These are phyloP conservation scores for Steinernema hermaphroditum DNA, from an alignment of 2,888 invertebrate species.

Conservation along the genomic window DNA sequence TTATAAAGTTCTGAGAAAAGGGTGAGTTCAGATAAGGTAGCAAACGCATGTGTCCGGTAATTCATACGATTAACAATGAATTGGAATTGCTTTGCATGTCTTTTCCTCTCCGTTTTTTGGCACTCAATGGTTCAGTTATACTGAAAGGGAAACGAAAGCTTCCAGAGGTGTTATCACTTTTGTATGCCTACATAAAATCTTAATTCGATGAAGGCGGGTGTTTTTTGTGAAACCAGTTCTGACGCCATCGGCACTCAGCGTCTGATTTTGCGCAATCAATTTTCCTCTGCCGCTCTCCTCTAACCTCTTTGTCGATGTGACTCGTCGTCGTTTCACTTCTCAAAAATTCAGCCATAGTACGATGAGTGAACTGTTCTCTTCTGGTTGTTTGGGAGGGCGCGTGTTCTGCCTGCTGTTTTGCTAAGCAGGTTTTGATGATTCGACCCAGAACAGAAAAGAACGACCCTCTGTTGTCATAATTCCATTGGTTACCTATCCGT, in stretches of 20 bases:
- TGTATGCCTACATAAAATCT: no score
- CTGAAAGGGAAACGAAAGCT: no score
- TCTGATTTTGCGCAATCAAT: slow-evolving; percentile 31
- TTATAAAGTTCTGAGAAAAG: no score
- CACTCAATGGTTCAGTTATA: no score
- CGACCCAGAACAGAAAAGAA: slow-evolving; percentile 22
- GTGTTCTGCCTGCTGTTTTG: slow-evolving; percentile 18
- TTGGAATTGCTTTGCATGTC: no score
- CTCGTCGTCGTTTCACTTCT: slow-evolving; percentile 21
- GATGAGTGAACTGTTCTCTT: not conserved
- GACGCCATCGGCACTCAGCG: slow-evolving; percentile 12
- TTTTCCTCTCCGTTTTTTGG: no score
- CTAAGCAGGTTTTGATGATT: slow-evolving; percentile 28
- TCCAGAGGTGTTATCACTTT: no score
- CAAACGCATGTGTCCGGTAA: no score
- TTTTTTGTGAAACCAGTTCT: slow-evolving; percentile 20
- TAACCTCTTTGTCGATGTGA: slow-evolving; percentile 17
- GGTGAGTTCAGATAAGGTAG: no score
- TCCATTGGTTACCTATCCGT: slow-evolving; percentile 19
- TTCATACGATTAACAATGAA: no score
- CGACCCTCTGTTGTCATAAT: slow-evolving; percentile 16
- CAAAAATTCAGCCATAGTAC: slow-evolving; percentile 26
- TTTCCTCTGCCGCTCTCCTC: slow-evolving; percentile 26
- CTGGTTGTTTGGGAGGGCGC: slow-evolving; percentile 12
- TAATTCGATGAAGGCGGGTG: not conserved